Evolutionary conservation across 2,113 vertebrate genomes (phyloP).

Genomic region (Butorides virescens): DNA sequence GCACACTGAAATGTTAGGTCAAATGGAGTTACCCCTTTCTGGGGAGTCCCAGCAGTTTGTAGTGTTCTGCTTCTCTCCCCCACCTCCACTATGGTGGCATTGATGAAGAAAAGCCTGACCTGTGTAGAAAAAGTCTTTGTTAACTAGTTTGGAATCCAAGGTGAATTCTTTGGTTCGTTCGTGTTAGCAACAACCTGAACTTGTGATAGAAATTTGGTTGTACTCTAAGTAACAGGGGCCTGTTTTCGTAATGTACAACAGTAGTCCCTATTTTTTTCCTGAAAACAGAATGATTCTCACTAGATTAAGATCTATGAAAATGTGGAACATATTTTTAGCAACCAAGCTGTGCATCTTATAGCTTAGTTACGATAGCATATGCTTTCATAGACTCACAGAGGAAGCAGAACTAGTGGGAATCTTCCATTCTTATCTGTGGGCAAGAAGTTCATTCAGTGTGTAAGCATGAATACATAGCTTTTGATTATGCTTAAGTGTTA

Average conservation of each 20-base stretch:
- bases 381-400: not conserved
- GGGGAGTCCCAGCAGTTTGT: not conserved
- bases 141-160: not conserved
- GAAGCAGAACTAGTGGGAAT: not conserved
- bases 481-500: not conserved
- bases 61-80: not conserved
- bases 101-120: not conserved
- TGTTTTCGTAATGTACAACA: not conserved
- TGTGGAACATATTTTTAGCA: not conserved
- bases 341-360: not conserved
- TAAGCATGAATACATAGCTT: not conserved
- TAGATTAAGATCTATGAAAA: not conserved
- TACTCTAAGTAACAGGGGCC: not conserved
- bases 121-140: not conserved
- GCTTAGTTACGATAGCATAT: not conserved
- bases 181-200: not conserved
- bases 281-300: not conserved
- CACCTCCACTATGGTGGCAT: fast-evolving
- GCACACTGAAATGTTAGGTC: not conserved
- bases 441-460: not conserved
- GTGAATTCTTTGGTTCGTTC: not conserved
- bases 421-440: not conserved
- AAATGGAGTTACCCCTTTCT: too few species aligned
- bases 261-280: not conserved
- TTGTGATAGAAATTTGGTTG: not conserved